Evolutionary conservation across 2,797 vertebrate genomes (phyloP), one percentile per base, ranked within the genome.

Genomic region (Tinamus major): DNA sequence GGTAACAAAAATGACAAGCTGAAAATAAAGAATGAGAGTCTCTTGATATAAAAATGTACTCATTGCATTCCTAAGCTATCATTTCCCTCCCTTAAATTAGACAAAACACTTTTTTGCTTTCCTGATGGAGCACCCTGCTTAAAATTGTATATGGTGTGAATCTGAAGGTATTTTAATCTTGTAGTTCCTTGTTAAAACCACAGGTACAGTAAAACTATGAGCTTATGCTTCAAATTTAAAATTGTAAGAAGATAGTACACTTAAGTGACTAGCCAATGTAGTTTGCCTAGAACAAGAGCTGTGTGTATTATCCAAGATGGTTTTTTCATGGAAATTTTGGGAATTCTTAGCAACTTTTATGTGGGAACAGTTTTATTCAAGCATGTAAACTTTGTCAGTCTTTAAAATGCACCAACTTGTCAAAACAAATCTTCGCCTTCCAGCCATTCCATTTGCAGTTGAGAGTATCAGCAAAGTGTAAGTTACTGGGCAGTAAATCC

Each of bases 261-360:
- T 94, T 83, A 62, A 39, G 81, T 81, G 70, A 42, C 41, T 75
- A 49, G 8, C 27, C 5, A 3, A 11, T 58, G 11, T 71, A 44
- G 53, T 83, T 87, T 92, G 39, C 44, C 75, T 87, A 41, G 79
- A 53, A 86, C 49, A 81, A 83, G 58, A 93, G 41, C 39, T 48
- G 62, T 3, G 13, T 2, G 0, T 64, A 0, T 85, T 78, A 37
- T 64, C 53, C 51, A 1, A 76, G 61, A 39, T 44, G 13, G 1
- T 23, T 70, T 26, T 51, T 68, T 10, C 1, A 0, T 61, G 31
- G 17, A 42, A 19, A 19, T 5, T 39, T 67, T 53, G 61, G 10
- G 2, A 33, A 6, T 55, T 59, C 65, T 31, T 55, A 48, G 10
- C 13, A 76, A 5, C 33, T 82, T 72, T 48, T 51, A 24, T 78